Evolutionary conservation across 2,113 vertebrate genomes (phyloP), one percentile per base, ranked within the genome.

Genomic region (Scomber colias): DNA sequence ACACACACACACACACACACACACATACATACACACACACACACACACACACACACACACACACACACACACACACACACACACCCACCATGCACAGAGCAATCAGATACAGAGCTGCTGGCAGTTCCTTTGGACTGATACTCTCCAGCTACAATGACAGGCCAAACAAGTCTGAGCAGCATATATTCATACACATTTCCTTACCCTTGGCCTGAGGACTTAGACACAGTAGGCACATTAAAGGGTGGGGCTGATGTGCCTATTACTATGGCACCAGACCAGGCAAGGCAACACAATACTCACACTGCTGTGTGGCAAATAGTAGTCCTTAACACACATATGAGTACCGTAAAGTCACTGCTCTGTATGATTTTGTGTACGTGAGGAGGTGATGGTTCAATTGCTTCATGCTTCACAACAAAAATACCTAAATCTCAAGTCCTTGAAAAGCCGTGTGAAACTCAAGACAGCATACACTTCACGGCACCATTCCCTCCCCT

Each of bases 141-240:
- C 69, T 84, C 77, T 85, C 40, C 78, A 86, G 79, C 89, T 87
- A 83, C 82, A 75, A 40, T 89, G 82, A 87, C 88, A 87, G 84
- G 88, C 71, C 75, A 77, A 94, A 94, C 96, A 96, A 95, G 96
- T 94, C 94, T 85, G 93, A 91, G 94, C 96, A 96, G 91, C 92
- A 83, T 78, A 89, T 82, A 51, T 92, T 48, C 15, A 93, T 87
- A 90, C 16, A 82, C 78, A 76, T 90, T 89, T 94, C 92, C 89
- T 89, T 90, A 87, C 92, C 71, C 81, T 59, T 89, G 3, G 94
- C 95, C 95, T n/a, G 0, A 84, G 95, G 95, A 93, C 90, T 87
- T 60, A 50, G 46, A 70, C 76, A 87, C 81, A 90, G 90, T 95
- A 96, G 93, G 95, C 80, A 10, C 85, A 85, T 40, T 40, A 93